Base-by-base conservation (phyloP, 2,888 invertebrate genomes). In the Epirrhoe alternata region DNA sequence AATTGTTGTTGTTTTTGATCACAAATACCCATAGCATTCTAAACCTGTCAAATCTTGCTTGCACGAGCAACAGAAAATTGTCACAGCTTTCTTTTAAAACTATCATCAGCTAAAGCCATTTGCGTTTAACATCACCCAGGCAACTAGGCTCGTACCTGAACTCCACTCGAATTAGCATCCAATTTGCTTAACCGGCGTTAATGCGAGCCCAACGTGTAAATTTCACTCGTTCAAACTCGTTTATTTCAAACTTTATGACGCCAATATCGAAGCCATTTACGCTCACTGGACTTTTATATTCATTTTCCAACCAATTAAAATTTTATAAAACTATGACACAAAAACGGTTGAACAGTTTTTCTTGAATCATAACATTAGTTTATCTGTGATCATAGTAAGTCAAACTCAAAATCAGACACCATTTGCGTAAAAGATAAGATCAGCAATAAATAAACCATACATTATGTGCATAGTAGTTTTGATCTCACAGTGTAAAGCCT, bases 171-270 rank as follows among this genome's bases (percentile, higher is more conserved):
- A 85, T 85, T 85, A 85, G 78, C 85, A 82, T 84, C 81, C 85
- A 85, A 85, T 85, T 85, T 84, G 73, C 75, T 78, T 84, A 85
- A 84, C 82, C 77, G 76, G 67, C 74, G 75, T 77, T 80, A 79
- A 83, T 81, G 74, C 75, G 76, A 76, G 72, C 67, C 74, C 71
- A 71, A 78, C 78, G 79, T 77, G 81, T 81, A 78, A 82, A 82
- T 82, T 81, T 72, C 66, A 77, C 78, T 77, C 77, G 79, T 76
- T 81, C 57, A 63, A 45, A 51, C n/a, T 38, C 6, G 33, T 57
- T 58, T 24, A 57, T 52, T 54, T 50, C 14, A 42, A 55, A 33
- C 17, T 33, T 58, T 55, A 38, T 47, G 61, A 54, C n/a, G 33
- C 54, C 17, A 51, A 59, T 59, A 51, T 59, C 50, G 33, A 49